Evolutionary conservation across 2,113 vertebrate genomes (phyloP).

Genomic region (Cervus canadensis): DNA sequence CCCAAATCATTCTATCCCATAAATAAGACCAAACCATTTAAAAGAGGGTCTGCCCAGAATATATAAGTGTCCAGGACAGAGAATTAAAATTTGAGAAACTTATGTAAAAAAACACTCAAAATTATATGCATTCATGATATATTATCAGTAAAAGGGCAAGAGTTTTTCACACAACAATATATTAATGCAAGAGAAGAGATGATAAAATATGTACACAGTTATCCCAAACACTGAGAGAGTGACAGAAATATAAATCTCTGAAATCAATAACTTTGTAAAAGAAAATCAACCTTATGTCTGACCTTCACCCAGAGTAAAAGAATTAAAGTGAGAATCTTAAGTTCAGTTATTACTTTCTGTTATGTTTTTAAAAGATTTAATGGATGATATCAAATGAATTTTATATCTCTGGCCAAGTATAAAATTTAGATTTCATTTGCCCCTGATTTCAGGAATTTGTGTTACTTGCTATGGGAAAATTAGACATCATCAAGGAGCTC

Average conservation of each 20-base stretch:
- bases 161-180: background rate
- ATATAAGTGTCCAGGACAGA: background rate
- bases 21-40: slow-evolving; percentile 30
- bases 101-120: slow-evolving; percentile 37
- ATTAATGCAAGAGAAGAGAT: slow-evolving; percentile 5
- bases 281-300: slow-evolving; percentile 29
- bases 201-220: slow-evolving; percentile 30
- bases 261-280: slow-evolving; percentile 14
- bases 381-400: slow-evolving; percentile 8
- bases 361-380: slow-evolving; percentile 9
- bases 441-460: slow-evolving; percentile 40
- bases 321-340: slow-evolving; percentile 35
- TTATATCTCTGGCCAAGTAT: background rate
- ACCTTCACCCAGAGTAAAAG: slow-evolving; percentile 29
- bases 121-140: slow-evolving; percentile 17
- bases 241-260: slow-evolving; percentile 46
- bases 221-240: background rate
- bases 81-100: slow-evolving; percentile 31
- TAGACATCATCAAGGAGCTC: slow-evolving; percentile 34
- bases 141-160: background rate
- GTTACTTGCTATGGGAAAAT: slow-evolving; percentile 32
- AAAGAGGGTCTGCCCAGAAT: background rate
- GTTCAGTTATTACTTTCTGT: slow-evolving; percentile 17
- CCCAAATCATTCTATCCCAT: background rate
- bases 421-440: slow-evolving; percentile 37